Evolutionary conservation across 2,113 vertebrate species (phyloP).

Genomic region (Hylia prasina): DNA sequence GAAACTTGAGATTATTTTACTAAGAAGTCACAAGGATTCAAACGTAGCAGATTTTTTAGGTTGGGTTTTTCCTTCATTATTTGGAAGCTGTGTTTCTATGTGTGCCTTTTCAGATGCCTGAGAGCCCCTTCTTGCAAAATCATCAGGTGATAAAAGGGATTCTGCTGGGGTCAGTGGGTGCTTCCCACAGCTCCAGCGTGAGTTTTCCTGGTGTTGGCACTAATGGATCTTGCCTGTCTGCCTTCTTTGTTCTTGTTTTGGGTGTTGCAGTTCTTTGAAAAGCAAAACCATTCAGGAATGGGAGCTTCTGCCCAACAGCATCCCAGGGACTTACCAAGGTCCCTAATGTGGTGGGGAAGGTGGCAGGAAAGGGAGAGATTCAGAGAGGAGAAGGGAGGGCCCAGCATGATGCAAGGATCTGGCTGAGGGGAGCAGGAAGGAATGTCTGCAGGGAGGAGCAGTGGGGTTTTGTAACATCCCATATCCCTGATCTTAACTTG

Average conservation of each 20-base stretch:
- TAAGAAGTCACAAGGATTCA: background rate
- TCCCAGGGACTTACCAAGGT: background rate
- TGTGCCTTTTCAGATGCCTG: too few relatives aligned
- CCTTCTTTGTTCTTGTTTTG: background rate
- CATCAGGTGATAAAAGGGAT: background rate
- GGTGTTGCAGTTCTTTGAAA: background rate
- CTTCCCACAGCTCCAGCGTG: background rate
- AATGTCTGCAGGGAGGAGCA: background rate
- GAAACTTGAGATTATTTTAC: background rate
- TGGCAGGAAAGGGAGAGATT: background rate
- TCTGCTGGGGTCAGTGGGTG: background rate
- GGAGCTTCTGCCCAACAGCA: background rate
- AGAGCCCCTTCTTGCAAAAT: background rate
- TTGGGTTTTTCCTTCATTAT: fast-evolving
- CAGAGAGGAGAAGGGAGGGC: background rate
- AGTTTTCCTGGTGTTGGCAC: background rate
- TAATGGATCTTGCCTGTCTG: background rate
- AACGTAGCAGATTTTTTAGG: background rate
- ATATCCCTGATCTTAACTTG: fast-evolving
- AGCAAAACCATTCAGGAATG: fast-evolving
- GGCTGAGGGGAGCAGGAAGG: background rate
- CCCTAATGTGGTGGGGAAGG: background rate
- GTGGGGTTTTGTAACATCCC: fast-evolving
- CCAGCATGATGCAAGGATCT: background rate
- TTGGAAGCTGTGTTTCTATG: background rate